Base-by-base conservation (phyloP, 2,113 vertebrate genomes). In the Epinephelus cyanopodus region DNA sequence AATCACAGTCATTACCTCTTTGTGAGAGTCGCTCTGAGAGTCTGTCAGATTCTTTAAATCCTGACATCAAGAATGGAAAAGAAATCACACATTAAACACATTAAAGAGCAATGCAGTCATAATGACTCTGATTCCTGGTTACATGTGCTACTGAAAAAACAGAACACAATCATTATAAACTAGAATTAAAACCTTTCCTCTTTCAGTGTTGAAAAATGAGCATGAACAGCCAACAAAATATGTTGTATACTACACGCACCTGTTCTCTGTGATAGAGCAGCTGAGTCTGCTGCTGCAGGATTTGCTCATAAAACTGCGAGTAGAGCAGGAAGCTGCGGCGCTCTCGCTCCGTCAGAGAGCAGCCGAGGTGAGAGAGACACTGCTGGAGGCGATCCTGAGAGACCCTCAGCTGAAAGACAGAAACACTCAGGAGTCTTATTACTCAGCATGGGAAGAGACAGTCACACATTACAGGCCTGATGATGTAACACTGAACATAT, bases 241-340 rank as follows among this genome's bases (percentile, higher is more conserved):
- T 3, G 48, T 18, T 4, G 19, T 2, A 21, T 50, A 5, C 3
- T 9, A 50, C 6, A 10, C 2, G 29, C 81, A 89, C 92, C 82
- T 96, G 92, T 57, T 96, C 93, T 79, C 90, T 96, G 78, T 92
- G 92, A 74, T 83, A 68, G 64, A 97, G 92, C 27, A 93, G 89
- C 75, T 21, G 25, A 2, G 85, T 93, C 4, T 92, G 12, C 21
- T 95, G 95, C 62, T 89, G 93, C 77, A 95, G 86, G 47, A 95
- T 85, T 2, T 95, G 95, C 86, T 97, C 95, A 1, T 95, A 96
- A 82, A 95, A 96, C 89, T 90, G 92, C 1, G 95, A 96, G 68
- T 95, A 95, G 48, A 90, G 91, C 89, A 95, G 87, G 45, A 96
- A 96, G 90, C 84, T 93, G 86, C 92, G 94, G 50, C 54, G 45